phyloP scores from a whole-genome alignment of 2,797 vertebrate species.

The Bradypodion ventrale region DNA sequence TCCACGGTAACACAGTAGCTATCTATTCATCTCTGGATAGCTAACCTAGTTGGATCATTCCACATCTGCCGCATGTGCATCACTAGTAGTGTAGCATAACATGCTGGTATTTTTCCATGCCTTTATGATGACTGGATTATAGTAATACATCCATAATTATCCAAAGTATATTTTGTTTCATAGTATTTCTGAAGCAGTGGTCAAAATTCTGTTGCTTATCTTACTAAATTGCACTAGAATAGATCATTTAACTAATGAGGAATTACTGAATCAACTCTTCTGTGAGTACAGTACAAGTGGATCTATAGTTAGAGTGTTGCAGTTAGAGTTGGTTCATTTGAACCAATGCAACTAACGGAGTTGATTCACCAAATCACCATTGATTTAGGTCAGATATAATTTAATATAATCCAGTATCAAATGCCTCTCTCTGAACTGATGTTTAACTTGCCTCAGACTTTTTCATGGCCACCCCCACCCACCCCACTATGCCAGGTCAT shows the following conservation, averaged over 20 bases:
- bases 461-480: not conserved
- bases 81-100: not conserved
- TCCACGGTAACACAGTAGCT: slow-evolving; percentile 75
- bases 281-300: too few species aligned
- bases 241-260: too few species aligned
- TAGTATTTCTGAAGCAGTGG: not conserved
- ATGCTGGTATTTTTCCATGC: not conserved
- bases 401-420: not conserved
- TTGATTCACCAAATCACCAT: too few species aligned
- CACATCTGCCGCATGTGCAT: slow-evolving; percentile 71
- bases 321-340: too few species aligned
- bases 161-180: too few species aligned
- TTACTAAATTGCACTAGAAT: too few species aligned
- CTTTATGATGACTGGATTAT: not conserved
- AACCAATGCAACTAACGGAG: too few species aligned
- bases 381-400: not conserved
- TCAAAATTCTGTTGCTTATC: too few species aligned
- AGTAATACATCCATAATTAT: not conserved
- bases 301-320: too few species aligned
- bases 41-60: slow-evolving; percentile 74
- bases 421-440: not conserved
- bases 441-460: not conserved
- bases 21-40: slow-evolving; percentile 75
- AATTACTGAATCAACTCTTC: too few species aligned
- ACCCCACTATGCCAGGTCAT: not conserved